A percentile compares a stretch with the other conserved stretches of the same genome.
Evolutionary conservation across 2,797 vertebrate species (phyloP).

Genomic region (Brachyalestes nurse): DNA sequence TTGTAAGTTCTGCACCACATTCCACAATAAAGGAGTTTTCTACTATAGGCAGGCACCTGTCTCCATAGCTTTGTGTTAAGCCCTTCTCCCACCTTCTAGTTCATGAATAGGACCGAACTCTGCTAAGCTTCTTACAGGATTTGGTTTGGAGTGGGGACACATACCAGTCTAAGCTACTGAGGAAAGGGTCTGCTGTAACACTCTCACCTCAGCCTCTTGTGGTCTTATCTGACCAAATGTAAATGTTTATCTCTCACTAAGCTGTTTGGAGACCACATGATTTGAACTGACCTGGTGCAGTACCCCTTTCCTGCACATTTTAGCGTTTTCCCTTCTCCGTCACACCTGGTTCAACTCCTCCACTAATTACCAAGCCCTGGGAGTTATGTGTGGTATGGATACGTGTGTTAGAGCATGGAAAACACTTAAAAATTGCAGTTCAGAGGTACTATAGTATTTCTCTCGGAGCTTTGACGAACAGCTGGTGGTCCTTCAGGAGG

Average conservation of each 20-base stretch:
- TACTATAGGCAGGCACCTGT: constrained; percentile 8
- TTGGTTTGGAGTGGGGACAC: constrained; percentile 56
- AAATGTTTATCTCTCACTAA: constrained; percentile 5
- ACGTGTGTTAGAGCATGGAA: not conserved
- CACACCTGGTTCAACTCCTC: not conserved
- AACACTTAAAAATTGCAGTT: not conserved
- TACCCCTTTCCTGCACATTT: not conserved
- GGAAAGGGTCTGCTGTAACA: not conserved
- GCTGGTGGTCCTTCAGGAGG: constrained; percentile 2
- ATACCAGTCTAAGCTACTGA: constrained; percentile 16
- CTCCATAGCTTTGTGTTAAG: constrained; percentile 27
- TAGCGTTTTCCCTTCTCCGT: not conserved
- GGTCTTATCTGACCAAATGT: not conserved
- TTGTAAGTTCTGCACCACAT: not conserved
- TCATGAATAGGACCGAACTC: constrained; percentile 12
- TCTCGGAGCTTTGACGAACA: not conserved
- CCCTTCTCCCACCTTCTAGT: constrained; percentile 12
- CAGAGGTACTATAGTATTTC: not conserved
- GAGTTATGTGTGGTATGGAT: too few relatives aligned
- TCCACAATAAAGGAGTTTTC: not conserved
- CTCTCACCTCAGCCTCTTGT: not conserved
- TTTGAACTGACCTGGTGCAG: not conserved
- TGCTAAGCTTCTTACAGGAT: constrained; percentile 74
- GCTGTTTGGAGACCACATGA: not conserved
- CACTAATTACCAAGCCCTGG: not conserved